phyloP scores from a whole-genome alignment of 2,888 invertebrate species.

The Aromia moschata region DNA sequence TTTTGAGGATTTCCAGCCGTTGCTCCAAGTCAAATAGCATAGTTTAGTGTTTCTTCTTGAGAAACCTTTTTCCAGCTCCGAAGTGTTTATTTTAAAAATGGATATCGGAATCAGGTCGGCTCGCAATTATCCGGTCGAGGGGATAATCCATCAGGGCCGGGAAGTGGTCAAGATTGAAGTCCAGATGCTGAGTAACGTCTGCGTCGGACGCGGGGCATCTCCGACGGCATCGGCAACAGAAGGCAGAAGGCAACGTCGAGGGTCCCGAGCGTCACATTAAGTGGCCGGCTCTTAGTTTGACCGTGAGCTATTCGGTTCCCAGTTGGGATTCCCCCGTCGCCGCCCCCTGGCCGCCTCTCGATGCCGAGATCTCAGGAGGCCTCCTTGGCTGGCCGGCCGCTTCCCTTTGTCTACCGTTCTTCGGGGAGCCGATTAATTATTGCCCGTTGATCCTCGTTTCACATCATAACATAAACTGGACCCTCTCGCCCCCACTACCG shows the following conservation, averaged over 20 bases:
- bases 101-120: constrained; percentile 8
- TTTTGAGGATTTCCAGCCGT: too few species aligned
- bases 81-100: constrained; percentile 1
- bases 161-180: constrained; percentile 36
- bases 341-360: constrained; percentile 43
- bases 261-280: constrained; percentile 64
- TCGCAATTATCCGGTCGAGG: background rate
- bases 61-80: too few species aligned
- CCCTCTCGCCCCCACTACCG: constrained; percentile 13
- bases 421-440: constrained; percentile 63
- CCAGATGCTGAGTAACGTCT: constrained; percentile 35
- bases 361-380: constrained; percentile 59
- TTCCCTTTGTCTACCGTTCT: constrained; percentile 61
- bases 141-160: constrained; percentile 35
- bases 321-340: constrained; percentile 52
- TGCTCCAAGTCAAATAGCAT: too few species aligned
- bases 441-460: constrained; percentile 58
- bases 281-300: constrained; percentile 64
- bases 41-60: too few species aligned
- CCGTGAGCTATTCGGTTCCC: constrained; percentile 63
- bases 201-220: constrained; percentile 34
- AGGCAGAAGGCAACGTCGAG: constrained; percentile 41
- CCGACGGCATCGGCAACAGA: constrained; percentile 35
- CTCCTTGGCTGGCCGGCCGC: constrained; percentile 52
- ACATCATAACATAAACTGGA: constrained; percentile 57